Evolutionary conservation across 2,797 vertebrate genomes (phyloP), one percentile per base, ranked within the genome.

Genomic region (Thripadectes ignobilis): DNA sequence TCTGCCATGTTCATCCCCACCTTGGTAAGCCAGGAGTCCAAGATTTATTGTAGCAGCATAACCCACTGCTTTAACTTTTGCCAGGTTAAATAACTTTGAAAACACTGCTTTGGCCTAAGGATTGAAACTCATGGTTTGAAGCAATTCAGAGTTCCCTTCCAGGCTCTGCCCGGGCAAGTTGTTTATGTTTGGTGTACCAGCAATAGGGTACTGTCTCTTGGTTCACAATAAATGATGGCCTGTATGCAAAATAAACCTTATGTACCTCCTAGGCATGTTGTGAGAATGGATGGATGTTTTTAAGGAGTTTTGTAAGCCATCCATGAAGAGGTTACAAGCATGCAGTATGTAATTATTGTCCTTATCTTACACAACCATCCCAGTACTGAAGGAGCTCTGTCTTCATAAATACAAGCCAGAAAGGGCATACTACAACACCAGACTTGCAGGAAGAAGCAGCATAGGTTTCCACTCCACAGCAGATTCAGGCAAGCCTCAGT

Each of bases 221-320:
- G 77, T 88, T 92, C 55, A 57, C 62, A 78, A 65, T 59, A 87
- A 91, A 89, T 83, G 85, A 91, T 72, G 89, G 43, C 41, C 88
- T 94, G 26, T 86, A 48, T 81, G 54, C 61, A 83, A 63, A 95
- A 88, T n/a, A 92, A 90, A 68, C 34, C 91, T 89, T 82, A 79
- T 72, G 73, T 79, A 41, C 72, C 92, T 85, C 52, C 63, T 54
- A 93, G 85, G 84, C 92, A 72, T 43, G 59, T 43, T 88, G 76
- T 82, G 75, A 94, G 83, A 91, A 92, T 69, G 63, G 72, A 89
- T 88, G 73, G 85, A 58, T 58, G 77, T 79, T 95, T 93, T 82
- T 67, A 93, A 92, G 81, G 55, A 92, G 89, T 87, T 95, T 85
- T 90, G 90, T 75, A 95, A 94, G 65, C 83, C 67, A 36, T 30